A percentile compares a stretch with the other conserved stretches of the same genome.
Evolutionary conservation across 1,140 invertebrate species (phyloP).

Genomic region (Tribolium castaneum): DNA sequence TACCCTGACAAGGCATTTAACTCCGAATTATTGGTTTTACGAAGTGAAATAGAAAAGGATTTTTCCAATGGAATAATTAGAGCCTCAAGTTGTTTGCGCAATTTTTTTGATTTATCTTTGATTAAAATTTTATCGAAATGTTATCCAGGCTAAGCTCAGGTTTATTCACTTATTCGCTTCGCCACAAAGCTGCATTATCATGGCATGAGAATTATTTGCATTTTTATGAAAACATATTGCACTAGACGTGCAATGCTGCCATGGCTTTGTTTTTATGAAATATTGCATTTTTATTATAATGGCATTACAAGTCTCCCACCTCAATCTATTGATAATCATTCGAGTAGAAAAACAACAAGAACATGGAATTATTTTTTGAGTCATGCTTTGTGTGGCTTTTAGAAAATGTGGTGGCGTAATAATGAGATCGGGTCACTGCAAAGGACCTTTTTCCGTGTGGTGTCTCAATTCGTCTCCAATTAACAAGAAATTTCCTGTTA

Average conservation of each 20-base stretch:
- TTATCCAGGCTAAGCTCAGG: not conserved
- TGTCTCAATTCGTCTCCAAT: slow-evolving; percentile 35
- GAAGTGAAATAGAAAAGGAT: too few relatives aligned
- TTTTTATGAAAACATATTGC: not conserved
- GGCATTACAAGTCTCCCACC: not conserved
- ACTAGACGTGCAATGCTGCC: not conserved
- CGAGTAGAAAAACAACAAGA: too few relatives aligned
- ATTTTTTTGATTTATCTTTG: too few relatives aligned
- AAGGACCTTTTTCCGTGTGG: slow-evolving; percentile 13
- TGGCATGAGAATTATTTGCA: not conserved
- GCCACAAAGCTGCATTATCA: not conserved
- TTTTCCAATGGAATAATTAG: too few relatives aligned
- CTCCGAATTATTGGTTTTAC: too few relatives aligned
- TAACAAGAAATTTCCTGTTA: slow-evolving; percentile 33
- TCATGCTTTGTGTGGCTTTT: too few relatives aligned
- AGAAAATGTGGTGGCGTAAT: too few relatives aligned
- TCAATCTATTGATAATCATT: too few relatives aligned
- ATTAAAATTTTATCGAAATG: not conserved
- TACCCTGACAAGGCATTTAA: too few relatives aligned
- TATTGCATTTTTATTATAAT: not conserved
- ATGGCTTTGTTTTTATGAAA: not conserved
- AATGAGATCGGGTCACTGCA: not conserved
- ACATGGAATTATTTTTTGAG: too few relatives aligned
- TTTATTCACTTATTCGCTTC: not conserved
- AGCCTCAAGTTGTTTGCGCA: too few relatives aligned